phyloP scores from a whole-genome alignment of 2,113 vertebrate genomes.

The Bujurquina vittata region DNA sequence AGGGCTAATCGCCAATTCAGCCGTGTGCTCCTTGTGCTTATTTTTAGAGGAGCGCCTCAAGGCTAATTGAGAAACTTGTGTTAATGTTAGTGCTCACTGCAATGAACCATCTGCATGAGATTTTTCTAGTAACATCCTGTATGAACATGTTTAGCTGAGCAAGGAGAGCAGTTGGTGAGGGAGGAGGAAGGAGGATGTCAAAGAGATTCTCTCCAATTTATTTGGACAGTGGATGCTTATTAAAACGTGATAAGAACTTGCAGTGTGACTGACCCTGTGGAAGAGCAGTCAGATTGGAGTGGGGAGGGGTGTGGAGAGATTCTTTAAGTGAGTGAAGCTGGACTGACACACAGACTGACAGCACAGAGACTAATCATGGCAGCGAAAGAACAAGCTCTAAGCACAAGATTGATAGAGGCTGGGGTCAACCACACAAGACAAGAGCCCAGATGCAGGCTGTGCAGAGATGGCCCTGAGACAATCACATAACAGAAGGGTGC shows the following conservation, averaged over 20 bases:
- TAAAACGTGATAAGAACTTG: conserved; percentile 51
- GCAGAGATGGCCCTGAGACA: no score
- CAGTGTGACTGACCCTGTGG: conserved; percentile 7
- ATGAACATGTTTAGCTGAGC: conserved; percentile 12
- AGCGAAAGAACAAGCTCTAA: no score
- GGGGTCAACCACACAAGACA: no score
- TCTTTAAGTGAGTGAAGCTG: conserved; percentile 21
- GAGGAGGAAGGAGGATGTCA: neutral
- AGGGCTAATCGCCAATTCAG: conserved; percentile 67
- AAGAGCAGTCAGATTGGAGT: conserved; percentile 18
- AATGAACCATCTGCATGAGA: conserved; percentile 35
- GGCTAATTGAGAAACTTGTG: conserved; percentile 50
- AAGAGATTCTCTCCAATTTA: conserved; percentile 25
- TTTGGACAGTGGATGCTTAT: conserved; percentile 42
- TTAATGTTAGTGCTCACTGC: conserved; percentile 49
- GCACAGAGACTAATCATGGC: no score
- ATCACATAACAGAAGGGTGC: no score
- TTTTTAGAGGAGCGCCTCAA: conserved; percentile 68
- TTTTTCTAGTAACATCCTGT: conserved; percentile 13
- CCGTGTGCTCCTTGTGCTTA: conserved; percentile 63
- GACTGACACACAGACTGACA: no score
- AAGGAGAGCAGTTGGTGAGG: neutral
- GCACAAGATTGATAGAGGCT: no score
- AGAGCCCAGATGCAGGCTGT: no score
- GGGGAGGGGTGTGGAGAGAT: neutral